Evolutionary conservation across 2,888 invertebrate genomes (phyloP), one percentile per base, ranked within the genome.

Genomic region (Adelognathus sp.): DNA sequence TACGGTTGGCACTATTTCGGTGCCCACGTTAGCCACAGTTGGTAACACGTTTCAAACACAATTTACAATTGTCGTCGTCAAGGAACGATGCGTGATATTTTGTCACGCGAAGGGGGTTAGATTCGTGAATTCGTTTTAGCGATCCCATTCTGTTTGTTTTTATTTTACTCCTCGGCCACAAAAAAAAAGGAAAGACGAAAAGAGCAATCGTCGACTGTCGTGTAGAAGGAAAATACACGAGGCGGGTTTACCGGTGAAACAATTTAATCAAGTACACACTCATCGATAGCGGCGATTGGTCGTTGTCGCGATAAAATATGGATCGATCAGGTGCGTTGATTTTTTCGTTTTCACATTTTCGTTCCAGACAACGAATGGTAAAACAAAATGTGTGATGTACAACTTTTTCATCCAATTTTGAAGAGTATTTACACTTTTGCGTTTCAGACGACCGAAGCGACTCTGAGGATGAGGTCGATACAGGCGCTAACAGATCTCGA

Each of bases 381-480:
- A 9, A 24, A 21, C 18, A 7, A 46, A 21, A 3, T 46, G 1
- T 3, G 6, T 18, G 24, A 24, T 9, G 29, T 2, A 50, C 9
- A 58, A 41, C n/a, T 5, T 2, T 41, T 14, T 14, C 5, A 41
- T 41, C 0, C 11, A 14, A 41, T 2, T 41, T 41, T 6, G 1
- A 4, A 1, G 39, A 14, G 5, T 41, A 16, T 14, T 14, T 14
- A 1, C n/a, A 14, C 5, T 41, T 11, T 1, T 5, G 6, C 3
- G 9, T 83, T 81, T 2, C 27, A 87, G 86, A 83, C 1, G 82
- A 79, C 3, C 83, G 79, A 66, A 86, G 84, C 18, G 85, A 86
- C 50, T 86, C 87, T 0, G 87, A 87, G 27, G 87, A 87, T 1
- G 87, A 87, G 44, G 79, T 58, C 21, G 82, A 83, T 11, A n/a